Evolutionary conservation across 2,888 invertebrate genomes (phyloP).

Genomic region (Scaptomyza caliginosa): DNA sequence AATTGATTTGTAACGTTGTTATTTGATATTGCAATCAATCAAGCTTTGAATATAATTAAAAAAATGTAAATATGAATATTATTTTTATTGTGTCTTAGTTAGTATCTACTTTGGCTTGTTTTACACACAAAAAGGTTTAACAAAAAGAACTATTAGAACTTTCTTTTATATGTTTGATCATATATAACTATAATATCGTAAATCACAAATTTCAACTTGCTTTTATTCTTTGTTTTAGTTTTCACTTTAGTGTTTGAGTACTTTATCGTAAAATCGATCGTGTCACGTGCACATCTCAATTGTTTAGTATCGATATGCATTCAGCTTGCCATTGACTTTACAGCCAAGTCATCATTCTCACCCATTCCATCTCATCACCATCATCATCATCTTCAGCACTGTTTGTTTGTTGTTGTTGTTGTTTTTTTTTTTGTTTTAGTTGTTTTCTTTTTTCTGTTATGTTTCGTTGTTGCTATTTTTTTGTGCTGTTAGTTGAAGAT

Average conservation of each 20-base stretch:
- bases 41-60: neutral
- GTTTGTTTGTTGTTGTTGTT: slow-evolving; percentile 14
- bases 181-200: no score
- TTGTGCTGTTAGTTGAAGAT: slow-evolving; percentile 64
- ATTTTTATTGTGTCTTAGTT: no score
- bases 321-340: slow-evolving; percentile 57
- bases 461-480: slow-evolving; percentile 33
- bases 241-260: neutral
- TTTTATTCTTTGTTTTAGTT: no score
- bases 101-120: no score
- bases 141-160: no score
- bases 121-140: no score
- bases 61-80: neutral
- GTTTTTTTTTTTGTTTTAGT: slow-evolving; percentile 19
- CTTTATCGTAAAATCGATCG: slow-evolving; percentile 1
- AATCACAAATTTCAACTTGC: no score
- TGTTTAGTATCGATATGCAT: slow-evolving; percentile 30
- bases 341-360: slow-evolving; percentile 44
- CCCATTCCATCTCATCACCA: slow-evolving; percentile 45
- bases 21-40: neutral
- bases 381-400: slow-evolving; percentile 26
- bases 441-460: slow-evolving; percentile 14
- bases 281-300: slow-evolving; percentile 43
- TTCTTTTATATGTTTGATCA: no score
- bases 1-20: neutral